These are phyloP conservation scores for Loripinus fragilis DNA, from an alignment of 2,888 invertebrate species.

Conservation along the genomic window DNA sequence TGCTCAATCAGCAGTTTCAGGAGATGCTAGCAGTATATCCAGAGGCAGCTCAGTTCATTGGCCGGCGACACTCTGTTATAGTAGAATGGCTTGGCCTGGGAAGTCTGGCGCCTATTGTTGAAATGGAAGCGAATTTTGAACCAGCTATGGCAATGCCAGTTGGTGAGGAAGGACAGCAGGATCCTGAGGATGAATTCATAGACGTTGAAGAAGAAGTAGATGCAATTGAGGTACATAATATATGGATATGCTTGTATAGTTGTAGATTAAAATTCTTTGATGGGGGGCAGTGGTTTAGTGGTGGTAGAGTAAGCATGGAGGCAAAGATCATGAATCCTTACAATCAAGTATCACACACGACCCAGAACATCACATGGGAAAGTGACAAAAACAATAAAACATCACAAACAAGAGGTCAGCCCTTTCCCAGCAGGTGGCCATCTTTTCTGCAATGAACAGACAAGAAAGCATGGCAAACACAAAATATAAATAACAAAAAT, in stretches of 20 bases:
- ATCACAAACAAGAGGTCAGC: too few species aligned
- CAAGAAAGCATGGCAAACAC: too few species aligned
- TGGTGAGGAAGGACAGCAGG: constrained; percentile 52
- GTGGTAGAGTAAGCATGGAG: too few species aligned
- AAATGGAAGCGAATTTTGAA: constrained; percentile 40
- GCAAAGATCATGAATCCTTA: too few species aligned
- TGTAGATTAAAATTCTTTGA: too few species aligned
- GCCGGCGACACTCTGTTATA: constrained; percentile 50
- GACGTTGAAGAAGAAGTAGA: constrained; percentile 64
- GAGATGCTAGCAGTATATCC: constrained; percentile 40
- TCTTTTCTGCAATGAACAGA: too few species aligned
- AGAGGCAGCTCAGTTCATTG: constrained; percentile 29
- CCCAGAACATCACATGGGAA: too few species aligned
- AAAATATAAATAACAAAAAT: too few species aligned
- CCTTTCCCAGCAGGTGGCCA: too few species aligned
- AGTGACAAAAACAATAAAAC: too few species aligned
- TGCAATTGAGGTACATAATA: constrained; percentile 43
- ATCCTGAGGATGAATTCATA: constrained; percentile 59
- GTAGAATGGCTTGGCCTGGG: constrained; percentile 70
- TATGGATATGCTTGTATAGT: background rate
- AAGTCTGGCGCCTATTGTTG: constrained; percentile 45
- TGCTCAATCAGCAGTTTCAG: constrained; percentile 41
- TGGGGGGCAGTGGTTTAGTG: too few species aligned
- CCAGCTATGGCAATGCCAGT: constrained; percentile 19
- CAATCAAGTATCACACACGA: too few species aligned